These are phyloP conservation scores for Miichthys miiuy DNA, from an alignment of 2,797 vertebrate genomes.

Conservation along the genomic window DNA sequence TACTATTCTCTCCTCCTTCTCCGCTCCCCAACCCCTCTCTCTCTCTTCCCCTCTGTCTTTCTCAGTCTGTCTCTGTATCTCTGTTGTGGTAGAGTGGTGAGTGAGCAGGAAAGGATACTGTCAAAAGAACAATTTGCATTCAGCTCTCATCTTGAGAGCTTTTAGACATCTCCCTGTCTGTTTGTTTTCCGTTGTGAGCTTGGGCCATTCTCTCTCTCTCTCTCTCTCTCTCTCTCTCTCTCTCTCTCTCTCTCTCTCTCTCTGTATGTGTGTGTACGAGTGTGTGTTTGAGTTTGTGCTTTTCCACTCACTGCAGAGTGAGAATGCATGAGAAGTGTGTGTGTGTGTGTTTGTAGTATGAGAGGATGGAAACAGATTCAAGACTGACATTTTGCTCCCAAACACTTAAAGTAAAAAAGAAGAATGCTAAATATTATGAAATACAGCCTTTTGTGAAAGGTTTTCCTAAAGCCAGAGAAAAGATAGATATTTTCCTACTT, in stretches of 20 bases:
- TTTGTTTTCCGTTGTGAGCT: constrained; percentile 79
- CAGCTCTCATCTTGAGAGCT: constrained; percentile 83
- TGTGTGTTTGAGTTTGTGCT: constrained; percentile 44
- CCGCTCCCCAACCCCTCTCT: constrained; percentile 23
- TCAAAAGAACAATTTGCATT: constrained; percentile 85
- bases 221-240: neutral
- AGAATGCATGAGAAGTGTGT: constrained; percentile 35
- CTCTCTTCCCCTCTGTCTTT: constrained; percentile 48
- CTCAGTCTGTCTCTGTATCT: constrained; percentile 72
- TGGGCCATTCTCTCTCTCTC: constrained; percentile 48
- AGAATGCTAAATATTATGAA: constrained; percentile 22
- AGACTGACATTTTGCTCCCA: constrained; percentile 53
- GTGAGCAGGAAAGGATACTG: constrained; percentile 79
- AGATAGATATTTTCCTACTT: neutral
- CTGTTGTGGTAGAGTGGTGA: constrained; percentile 73
- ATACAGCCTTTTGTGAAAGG: constrained; percentile 13
- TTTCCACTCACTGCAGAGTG: constrained; percentile 48
- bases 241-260: neutral
- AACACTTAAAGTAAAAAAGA: constrained; percentile 44
- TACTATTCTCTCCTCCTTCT: constrained; percentile 65
- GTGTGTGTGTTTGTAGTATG: constrained; percentile 37
- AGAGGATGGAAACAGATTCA: constrained; percentile 53
- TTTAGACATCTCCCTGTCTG: constrained; percentile 81
- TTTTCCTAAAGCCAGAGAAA: constrained; percentile 19
- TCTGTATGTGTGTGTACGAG: constrained; percentile 7